Conservation (phyloP, 1,140 invertebrate species). For the Ganaspis sp. region DNA sequence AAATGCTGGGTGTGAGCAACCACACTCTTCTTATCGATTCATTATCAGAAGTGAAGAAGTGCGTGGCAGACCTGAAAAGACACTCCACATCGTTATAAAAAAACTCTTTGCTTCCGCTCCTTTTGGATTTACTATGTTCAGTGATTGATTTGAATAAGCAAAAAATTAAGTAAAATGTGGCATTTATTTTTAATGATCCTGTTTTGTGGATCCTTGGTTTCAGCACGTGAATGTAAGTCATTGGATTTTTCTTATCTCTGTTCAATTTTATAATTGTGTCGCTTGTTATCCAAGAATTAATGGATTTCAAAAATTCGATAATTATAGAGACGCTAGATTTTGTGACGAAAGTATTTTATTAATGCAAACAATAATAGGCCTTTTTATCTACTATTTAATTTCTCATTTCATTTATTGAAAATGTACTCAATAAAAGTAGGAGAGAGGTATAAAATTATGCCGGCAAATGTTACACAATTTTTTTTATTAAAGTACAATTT, state of each 20-base stretch:
- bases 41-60: constrained; percentile 30
- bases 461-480: no score
- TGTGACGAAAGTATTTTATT: no score
- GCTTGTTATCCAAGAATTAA: neutral
- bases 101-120: neutral
- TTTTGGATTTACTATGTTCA: neutral
- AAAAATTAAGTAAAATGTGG: neutral
- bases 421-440: no score
- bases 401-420: no score
- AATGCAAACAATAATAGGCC: no score
- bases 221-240: neutral
- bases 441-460: no score
- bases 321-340: no score
- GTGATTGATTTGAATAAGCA: neutral
- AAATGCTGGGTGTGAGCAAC: neutral
- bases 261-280: neutral
- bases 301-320: neutral
- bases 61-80: neutral
- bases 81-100: neutral
- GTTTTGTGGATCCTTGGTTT: neutral
- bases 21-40: constrained; percentile 2
- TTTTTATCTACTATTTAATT: no score
- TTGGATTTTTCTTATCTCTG: no score
- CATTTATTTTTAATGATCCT: neutral
- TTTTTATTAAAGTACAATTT: no score